phyloP scores from a whole-genome alignment of 2,113 vertebrate species.

The Athene cunicularia region DNA sequence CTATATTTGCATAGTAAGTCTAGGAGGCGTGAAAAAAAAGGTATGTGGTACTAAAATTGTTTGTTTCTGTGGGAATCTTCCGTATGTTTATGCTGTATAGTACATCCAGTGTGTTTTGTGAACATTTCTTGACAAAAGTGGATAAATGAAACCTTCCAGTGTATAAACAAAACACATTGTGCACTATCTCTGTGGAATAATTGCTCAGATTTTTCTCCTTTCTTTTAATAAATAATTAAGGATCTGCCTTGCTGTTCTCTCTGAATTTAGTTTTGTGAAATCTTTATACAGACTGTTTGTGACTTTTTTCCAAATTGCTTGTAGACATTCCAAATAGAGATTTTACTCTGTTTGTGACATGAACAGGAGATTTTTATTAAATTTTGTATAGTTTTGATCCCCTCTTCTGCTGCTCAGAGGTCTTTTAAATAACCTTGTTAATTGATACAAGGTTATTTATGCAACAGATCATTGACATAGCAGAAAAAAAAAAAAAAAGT shows the following conservation, averaged over 20 bases:
- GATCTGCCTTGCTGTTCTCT: neutral
- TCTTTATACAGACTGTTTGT: neutral
- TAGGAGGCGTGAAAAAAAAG: neutral
- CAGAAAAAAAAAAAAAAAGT: neutral
- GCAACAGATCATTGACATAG: neutral
- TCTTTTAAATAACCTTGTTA: conserved; percentile 11
- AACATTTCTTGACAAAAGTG: neutral
- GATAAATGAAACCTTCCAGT: neutral
- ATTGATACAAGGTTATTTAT: conserved; percentile 18
- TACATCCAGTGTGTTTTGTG: neutral
- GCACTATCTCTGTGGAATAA: neutral
- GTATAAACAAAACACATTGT: neutral
- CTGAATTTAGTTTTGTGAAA: conserved; percentile 4
- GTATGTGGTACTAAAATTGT: neutral
- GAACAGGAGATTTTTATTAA: neutral
- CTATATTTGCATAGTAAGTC: neutral
- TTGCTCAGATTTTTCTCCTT: neutral
- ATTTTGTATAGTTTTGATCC: neutral
- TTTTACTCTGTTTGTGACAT: neutral
- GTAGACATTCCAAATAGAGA: neutral
- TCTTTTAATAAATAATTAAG: conserved; percentile 14
- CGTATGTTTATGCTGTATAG: neutral
- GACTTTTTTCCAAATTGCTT: neutral
- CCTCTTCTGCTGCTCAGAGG: neutral
- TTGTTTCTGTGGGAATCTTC: neutral